Evolutionary conservation across 2,888 invertebrate genomes (phyloP).

Genomic region (Cremastobaeus sp.): DNA sequence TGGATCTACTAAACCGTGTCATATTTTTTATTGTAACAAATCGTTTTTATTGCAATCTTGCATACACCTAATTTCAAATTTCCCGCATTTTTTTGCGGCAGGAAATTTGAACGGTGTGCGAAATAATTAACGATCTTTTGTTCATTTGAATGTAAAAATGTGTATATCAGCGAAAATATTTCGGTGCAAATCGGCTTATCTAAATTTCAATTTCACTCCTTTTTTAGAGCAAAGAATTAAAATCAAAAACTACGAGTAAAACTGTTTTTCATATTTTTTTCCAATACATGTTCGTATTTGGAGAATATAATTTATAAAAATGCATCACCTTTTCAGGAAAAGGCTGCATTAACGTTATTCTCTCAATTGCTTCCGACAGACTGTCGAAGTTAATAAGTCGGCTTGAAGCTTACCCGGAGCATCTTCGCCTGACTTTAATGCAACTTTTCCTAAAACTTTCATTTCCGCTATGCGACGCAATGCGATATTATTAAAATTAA

Average conservation of each 20-base stretch:
- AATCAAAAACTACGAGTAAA: no score
- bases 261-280: not conserved
- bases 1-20: not conserved
- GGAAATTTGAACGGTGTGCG: not conserved
- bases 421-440: constrained; percentile 51
- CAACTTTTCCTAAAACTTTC: constrained; percentile 60
- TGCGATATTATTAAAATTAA: constrained; percentile 45
- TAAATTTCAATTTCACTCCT: no score
- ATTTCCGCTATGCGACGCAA: constrained; percentile 45
- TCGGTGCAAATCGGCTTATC: no score
- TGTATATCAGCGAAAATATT: no score
- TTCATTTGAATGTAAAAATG: no score
- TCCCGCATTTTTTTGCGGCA: not conserved
- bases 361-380: constrained; percentile 57
- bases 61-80: not conserved
- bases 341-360: constrained; percentile 46
- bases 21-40: not conserved
- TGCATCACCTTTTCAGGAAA: constrained; percentile 53
- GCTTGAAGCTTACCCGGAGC: constrained; percentile 49
- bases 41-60: not conserved
- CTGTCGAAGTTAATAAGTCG: constrained; percentile 53
- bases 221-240: no score
- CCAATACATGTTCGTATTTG: not conserved
- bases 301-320: constrained; percentile 3
- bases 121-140: not conserved